Evolutionary conservation across 2,797 vertebrate species (phyloP), one percentile per base, ranked within the genome.

Genomic region (Cirrhinus mrigala): DNA sequence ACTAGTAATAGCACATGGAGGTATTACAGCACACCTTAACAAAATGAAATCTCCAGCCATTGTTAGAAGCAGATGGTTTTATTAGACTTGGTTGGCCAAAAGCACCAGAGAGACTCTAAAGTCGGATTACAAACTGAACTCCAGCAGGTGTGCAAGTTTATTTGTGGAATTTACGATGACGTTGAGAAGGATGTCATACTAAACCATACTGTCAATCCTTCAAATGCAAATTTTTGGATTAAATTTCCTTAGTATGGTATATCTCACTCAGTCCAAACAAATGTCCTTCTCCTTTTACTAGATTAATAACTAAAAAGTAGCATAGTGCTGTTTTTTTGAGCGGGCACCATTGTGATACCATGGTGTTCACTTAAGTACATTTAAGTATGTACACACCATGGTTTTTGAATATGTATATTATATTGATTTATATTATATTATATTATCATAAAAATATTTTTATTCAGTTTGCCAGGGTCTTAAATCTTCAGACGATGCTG

Each of bases 1-100:
- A 88, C 88, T 89, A 91, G 90, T 90, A 71, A 70, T 46, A 77
- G 69, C 87, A 91, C 91, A 92, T 91, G 92, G 89, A 90, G 90
- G 90, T 83, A 52, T 81, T 91, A 90, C 88, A 86, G 87, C 87
- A 82, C 56, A 66, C 56, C 44, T 73, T n/a, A 27, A 62, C n/a
- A 46, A 62, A 52, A 24, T 24, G 20, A 75, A 83, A 75, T 75
- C 70, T 75, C 69, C 48, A 29, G 69, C 24, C 44, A 20, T 64
- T 75, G 81, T 37, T 62, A 24, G 58, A 50, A 73, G 58, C 85
- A 82, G 85, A 54, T 75, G 85, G 78, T 83, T 75, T 83, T 83
- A 83, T 64, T 75, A 73, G n/a, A 71, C 44, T 37, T 46, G 70
- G 70, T 64, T 74, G 58, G 70, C 56, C 18, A 83, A 52, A 83